A percentile compares a stretch with the other conserved stretches of the same genome.
These are phyloP conservation scores for Drosophila pachea DNA, from an alignment of 1,140 invertebrate genomes.

Conservation along the genomic window DNA sequence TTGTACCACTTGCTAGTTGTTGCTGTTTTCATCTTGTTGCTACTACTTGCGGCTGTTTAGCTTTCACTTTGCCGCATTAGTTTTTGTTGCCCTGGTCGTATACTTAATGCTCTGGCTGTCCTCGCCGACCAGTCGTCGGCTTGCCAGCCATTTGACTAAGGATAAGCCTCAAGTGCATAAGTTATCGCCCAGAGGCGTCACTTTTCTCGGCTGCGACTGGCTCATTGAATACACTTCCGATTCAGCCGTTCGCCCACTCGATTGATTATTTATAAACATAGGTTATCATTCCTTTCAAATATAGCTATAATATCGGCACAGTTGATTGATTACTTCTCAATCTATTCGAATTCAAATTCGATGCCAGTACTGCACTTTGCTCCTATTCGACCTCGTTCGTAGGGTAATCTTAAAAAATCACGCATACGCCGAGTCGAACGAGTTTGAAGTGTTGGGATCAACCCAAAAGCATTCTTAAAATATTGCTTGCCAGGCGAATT, in stretches of 20 bases:
- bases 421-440: constrained; percentile 39
- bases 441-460: constrained; percentile 18
- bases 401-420: constrained; percentile 19
- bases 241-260: neutral
- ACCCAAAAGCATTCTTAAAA: constrained; percentile 56
- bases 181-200: constrained; percentile 21
- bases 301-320: too few species aligned
- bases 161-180: constrained; percentile 45
- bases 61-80: constrained; percentile 72
- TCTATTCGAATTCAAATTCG: too few species aligned
- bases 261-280: neutral
- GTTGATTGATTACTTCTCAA: neutral
- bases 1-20: constrained; percentile 47
- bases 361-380: too few species aligned
- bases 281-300: too few species aligned
- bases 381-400: too few species aligned
- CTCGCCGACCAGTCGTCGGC: constrained; percentile 44
- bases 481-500: constrained; percentile 72
- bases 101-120: constrained; percentile 54
- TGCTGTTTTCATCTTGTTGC: constrained; percentile 1
- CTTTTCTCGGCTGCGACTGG: constrained; percentile 10
- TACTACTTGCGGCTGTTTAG: constrained; percentile 54
- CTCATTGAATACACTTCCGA: constrained; percentile 18
- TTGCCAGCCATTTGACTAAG: constrained; percentile 33
- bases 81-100: constrained; percentile 47